Evolutionary conservation across 2,797 vertebrate species (phyloP).

Genomic region (Apodemus agrarius): DNA sequence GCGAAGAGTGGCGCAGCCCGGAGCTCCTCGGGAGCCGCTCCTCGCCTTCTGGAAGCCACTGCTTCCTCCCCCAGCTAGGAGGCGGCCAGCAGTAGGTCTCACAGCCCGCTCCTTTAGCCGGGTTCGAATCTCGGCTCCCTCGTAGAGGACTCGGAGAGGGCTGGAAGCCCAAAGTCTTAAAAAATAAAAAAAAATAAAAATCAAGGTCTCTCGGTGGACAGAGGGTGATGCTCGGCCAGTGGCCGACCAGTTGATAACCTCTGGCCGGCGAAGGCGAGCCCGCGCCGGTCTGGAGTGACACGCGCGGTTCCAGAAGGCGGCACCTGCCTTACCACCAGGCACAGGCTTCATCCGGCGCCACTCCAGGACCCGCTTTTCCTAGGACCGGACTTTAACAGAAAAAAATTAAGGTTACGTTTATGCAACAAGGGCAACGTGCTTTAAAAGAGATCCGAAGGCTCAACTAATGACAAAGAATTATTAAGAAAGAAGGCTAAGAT

Average conservation of each 20-base stretch:
- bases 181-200: background rate
- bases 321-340: background rate
- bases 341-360: background rate
- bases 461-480: slow-evolving; percentile 40
- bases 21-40: background rate
- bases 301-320: background rate
- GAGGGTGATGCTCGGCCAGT: background rate
- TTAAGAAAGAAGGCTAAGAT: background rate
- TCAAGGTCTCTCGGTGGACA: background rate
- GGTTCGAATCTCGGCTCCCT: background rate
- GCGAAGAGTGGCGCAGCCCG: rapidly evolving
- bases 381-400: background rate
- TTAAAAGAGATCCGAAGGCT: background rate
- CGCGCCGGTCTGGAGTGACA: background rate
- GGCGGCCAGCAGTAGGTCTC: rapidly evolving
- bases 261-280: background rate
- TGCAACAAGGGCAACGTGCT: background rate
- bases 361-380: background rate
- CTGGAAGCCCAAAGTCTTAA: background rate
- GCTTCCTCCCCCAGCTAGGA: background rate
- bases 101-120: background rate
- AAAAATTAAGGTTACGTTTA: background rate
- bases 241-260: background rate
- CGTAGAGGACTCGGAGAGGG: background rate
- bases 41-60: background rate